These are phyloP conservation scores for Phaenicophaeus curvirostris DNA, from an alignment of 2,797 vertebrate species.

Conservation along the genomic window DNA sequence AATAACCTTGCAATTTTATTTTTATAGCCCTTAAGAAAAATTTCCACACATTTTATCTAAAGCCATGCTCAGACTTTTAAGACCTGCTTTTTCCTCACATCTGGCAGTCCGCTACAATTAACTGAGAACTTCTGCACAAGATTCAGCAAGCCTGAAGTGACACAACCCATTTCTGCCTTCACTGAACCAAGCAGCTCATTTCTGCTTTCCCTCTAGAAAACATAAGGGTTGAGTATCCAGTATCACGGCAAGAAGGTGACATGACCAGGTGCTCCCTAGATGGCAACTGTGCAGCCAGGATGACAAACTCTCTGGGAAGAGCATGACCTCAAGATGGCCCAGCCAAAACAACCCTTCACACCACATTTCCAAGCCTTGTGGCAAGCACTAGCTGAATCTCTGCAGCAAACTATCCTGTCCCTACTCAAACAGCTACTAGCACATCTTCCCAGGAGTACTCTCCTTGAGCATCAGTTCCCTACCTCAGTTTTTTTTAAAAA, in stretches of 20 bases:
- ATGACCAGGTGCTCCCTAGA: not conserved
- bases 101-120: not conserved
- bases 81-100: not conserved
- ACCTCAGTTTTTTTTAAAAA: not conserved
- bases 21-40: not conserved
- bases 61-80: not conserved
- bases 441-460: not conserved
- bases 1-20: not conserved
- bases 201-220: not conserved
- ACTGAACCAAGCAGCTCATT: not conserved
- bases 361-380: not conserved
- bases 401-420: not conserved
- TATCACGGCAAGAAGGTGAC: not conserved
- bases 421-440: not conserved
- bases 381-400: not conserved
- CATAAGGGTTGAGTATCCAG: rapidly evolving
- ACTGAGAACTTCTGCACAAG: not conserved
- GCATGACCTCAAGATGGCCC: not conserved
- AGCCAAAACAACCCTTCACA: not conserved
- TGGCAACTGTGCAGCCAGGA: not conserved
- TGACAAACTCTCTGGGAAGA: not conserved
- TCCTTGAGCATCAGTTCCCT: not conserved
- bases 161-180: not conserved
- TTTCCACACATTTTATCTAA: not conserved
- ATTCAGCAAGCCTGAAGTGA: not conserved